These are phyloP conservation scores for Brachypteracias leptosomus DNA, from an alignment of 2,113 vertebrate genomes.

Conservation along the genomic window DNA sequence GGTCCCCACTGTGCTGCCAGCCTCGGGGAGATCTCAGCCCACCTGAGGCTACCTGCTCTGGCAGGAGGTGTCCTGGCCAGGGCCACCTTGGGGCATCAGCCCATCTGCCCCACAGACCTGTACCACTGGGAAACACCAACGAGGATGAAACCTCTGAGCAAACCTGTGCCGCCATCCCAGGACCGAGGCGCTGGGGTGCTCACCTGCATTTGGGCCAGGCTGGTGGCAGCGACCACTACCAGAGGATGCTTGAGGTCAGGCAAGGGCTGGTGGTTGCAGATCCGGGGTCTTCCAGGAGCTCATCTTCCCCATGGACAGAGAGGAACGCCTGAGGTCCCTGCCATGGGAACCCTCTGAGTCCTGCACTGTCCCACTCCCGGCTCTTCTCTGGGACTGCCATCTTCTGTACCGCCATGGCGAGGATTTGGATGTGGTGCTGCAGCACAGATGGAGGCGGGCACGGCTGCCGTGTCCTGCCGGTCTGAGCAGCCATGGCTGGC, in stretches of 20 bases:
- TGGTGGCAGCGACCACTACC: neutral
- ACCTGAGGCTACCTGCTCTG: neutral
- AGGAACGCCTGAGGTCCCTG: neutral
- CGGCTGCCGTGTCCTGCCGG: neutral
- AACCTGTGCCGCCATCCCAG: rapidly evolving
- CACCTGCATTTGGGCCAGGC: neutral
- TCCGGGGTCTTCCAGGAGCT: neutral
- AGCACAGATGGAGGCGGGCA: neutral
- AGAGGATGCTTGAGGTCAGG: neutral
- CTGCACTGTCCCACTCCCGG: rapidly evolving
- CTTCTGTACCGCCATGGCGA: rapidly evolving
- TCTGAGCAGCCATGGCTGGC: neutral
- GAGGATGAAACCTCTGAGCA: neutral
- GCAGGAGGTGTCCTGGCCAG: neutral
- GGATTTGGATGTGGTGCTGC: neutral
- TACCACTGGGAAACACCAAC: rapidly evolving
- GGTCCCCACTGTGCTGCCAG: rapidly evolving
- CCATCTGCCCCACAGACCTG: neutral
- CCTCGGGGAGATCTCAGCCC: neutral
- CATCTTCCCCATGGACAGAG: neutral
- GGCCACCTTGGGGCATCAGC: neutral
- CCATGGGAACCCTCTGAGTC: neutral
- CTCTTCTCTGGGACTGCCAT: neutral
- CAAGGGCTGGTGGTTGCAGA: neutral
- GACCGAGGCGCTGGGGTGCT: neutral